phyloP scores from a whole-genome alignment of 2,113 vertebrate species.

The Chionomys nivalis region DNA sequence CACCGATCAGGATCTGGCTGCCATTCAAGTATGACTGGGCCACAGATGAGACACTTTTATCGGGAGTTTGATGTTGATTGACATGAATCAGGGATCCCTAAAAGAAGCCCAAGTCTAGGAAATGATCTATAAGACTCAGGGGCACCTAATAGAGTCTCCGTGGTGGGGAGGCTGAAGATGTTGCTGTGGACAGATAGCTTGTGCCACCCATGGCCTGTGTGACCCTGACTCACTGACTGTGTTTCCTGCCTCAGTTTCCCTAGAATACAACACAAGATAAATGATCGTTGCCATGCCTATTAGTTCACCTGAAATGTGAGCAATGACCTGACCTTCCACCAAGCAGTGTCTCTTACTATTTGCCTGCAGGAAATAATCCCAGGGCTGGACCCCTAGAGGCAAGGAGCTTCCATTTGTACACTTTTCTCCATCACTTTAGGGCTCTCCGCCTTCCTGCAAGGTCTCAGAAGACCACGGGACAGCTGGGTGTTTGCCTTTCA shows the following conservation, averaged over 20 bases:
- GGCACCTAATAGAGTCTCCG: no score
- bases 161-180: background rate
- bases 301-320: background rate
- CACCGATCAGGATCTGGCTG: background rate
- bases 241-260: background rate
- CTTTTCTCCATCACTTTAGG: background rate
- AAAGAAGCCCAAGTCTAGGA: background rate
- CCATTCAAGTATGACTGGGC: no score
- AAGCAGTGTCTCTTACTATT: background rate
- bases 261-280: background rate
- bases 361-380: background rate
- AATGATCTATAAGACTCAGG: background rate
- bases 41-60: background rate
- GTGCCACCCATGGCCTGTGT: background rate
- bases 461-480: background rate
- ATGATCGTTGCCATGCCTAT: background rate
- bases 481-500: background rate
- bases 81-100: background rate
- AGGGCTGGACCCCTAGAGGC: fast-evolving
- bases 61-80: background rate
- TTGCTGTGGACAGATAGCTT: background rate
- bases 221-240: background rate
- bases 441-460: fast-evolving
- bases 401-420: fast-evolving
- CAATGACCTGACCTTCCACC: no score